Evolutionary conservation across 2,888 invertebrate genomes (phyloP).

Genomic region (Lithophane semibrunnea): DNA sequence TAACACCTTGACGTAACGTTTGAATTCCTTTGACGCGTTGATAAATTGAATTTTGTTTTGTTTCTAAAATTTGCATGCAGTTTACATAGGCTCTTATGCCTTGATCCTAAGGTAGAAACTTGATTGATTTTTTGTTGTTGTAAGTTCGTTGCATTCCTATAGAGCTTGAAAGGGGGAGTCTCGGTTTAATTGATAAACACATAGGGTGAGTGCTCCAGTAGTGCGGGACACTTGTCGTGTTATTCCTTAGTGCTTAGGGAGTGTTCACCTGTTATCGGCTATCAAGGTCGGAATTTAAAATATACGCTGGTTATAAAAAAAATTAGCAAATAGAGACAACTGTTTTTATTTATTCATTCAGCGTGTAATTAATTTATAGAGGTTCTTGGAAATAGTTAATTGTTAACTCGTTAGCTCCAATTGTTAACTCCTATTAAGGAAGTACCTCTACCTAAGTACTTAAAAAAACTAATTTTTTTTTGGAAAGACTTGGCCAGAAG

Average conservation of each 20-base stretch:
- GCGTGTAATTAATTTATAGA: not conserved
- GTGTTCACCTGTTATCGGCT: constrained; percentile 60
- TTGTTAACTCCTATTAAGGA: not conserved
- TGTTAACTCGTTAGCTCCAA: not conserved
- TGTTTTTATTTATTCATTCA: constrained; percentile 23
- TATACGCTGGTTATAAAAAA: constrained; percentile 3
- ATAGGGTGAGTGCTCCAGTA: constrained; percentile 72
- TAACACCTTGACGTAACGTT: constrained; percentile 76
- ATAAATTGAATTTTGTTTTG: constrained; percentile 67
- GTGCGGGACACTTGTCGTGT: constrained; percentile 60
- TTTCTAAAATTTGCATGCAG: constrained; percentile 47
- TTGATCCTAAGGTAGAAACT: constrained; percentile 60
- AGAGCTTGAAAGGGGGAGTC: constrained; percentile 73
- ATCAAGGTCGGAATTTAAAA: constrained; percentile 40
- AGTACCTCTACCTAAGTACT: not conserved
- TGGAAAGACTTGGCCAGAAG: not conserved
- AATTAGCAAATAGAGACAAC: constrained; percentile 2
- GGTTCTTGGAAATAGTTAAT: not conserved
- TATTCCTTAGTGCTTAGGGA: constrained; percentile 54
- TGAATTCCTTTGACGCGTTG: constrained; percentile 75
- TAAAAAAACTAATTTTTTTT: not conserved
- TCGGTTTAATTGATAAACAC: constrained; percentile 84
- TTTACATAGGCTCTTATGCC: constrained; percentile 31
- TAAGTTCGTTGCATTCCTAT: constrained; percentile 70
- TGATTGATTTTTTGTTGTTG: constrained; percentile 15